phyloP scores from a whole-genome alignment of 2,113 vertebrate genomes.

The Apodemus sylvaticus region DNA sequence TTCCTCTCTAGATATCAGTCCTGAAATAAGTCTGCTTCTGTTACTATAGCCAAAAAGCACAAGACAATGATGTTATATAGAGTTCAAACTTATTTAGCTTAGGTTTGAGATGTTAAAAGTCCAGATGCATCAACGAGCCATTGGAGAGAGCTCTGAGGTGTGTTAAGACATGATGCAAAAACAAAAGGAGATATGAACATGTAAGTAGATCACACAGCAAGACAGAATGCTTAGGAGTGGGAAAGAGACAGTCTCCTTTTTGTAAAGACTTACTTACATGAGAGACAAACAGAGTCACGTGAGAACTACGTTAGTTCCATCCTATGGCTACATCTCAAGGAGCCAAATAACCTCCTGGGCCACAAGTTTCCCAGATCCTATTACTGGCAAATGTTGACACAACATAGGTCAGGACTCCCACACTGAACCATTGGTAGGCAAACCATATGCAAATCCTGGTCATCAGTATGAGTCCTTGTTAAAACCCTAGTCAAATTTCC shows the following conservation, averaged over 20 bases:
- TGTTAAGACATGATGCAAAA: background rate
- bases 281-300: background rate
- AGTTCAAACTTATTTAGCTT: background rate
- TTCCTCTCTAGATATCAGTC: fast-evolving
- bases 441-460: background rate
- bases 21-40: background rate
- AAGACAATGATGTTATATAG: background rate
- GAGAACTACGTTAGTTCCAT: background rate
- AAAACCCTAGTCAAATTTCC: background rate
- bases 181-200: background rate
- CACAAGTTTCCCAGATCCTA: background rate
- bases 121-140: background rate
- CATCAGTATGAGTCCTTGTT: background rate
- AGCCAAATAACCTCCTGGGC: too few relatives aligned
- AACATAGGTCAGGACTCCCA: background rate
- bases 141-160: background rate
- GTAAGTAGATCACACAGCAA: background rate
- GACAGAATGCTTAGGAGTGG: background rate
- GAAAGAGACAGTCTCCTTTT: background rate
- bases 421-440: background rate
- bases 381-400: background rate
- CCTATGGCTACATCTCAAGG: background rate
- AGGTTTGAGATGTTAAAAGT: background rate
- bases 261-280: background rate
- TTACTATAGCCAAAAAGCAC: background rate